A percentile compares a stretch with the other conserved stretches of the same genome.
phyloP scores from a whole-genome alignment of 1,140 invertebrate genomes.

The Cryptotermes secundus region DNA sequence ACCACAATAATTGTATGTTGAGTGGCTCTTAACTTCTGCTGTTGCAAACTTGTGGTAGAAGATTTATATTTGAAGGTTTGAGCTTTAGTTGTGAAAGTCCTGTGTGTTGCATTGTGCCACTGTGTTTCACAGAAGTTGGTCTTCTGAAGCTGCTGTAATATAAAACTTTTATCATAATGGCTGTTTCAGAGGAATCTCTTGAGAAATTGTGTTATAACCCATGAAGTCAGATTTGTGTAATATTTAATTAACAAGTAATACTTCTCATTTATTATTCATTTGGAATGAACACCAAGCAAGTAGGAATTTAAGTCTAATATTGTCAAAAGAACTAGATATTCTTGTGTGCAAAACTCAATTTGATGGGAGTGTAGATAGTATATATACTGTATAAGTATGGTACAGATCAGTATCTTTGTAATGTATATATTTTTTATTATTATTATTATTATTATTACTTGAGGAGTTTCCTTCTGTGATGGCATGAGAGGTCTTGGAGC shows the following conservation, averaged over 20 bases:
- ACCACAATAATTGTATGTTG: slow-evolving; percentile 17
- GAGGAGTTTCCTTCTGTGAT: background rate
- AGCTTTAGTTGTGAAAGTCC: background rate
- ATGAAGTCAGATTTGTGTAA: background rate
- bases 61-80: background rate
- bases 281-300: background rate
- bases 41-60: background rate
- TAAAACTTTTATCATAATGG: background rate
- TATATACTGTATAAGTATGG: slow-evolving; percentile 14
- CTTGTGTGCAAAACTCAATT: background rate
- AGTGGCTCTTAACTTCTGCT: background rate
- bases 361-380: slow-evolving; percentile 12
- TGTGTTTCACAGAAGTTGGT: background rate
- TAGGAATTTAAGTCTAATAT: slow-evolving; percentile 17
- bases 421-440: background rate
- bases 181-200: background rate
- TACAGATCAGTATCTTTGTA: background rate
- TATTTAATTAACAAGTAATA: slow-evolving; percentile 13
- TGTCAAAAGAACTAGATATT: slow-evolving; percentile 1
- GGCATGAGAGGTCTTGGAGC: background rate
- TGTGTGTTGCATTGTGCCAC: background rate
- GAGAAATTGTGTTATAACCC: background rate
- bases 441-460: background rate
- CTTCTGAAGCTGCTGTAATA: background rate
- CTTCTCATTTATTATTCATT: background rate